phyloP scores from a whole-genome alignment of 2,888 invertebrate species.

The Oligia strigilis region DNA sequence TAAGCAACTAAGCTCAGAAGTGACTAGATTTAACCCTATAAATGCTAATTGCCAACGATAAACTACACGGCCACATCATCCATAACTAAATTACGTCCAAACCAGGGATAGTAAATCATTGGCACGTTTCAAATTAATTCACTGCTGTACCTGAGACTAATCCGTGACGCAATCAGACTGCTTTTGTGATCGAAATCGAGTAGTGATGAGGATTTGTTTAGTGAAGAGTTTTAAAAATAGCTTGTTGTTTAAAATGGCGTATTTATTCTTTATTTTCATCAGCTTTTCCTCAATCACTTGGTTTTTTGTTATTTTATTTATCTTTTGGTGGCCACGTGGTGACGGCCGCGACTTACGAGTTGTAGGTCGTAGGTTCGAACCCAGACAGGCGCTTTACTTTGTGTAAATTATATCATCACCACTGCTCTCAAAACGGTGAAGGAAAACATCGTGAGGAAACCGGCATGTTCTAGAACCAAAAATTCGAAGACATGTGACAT shows the following conservation, averaged over 20 bases:
- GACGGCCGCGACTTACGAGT: too few species aligned
- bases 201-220: constrained; percentile 46
- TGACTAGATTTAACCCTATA: constrained; percentile 67
- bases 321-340: too few species aligned
- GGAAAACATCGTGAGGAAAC: too few species aligned
- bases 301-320: background rate
- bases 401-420: too few species aligned
- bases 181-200: constrained; percentile 75
- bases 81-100: constrained; percentile 82
- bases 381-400: too few species aligned
- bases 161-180: constrained; percentile 78
- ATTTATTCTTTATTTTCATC: background rate
- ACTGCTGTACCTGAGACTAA: constrained; percentile 79
- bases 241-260: background rate
- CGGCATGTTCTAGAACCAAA: too few species aligned
- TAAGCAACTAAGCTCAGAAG: constrained; percentile 40
- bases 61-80: constrained; percentile 79
- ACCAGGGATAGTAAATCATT: constrained; percentile 84
- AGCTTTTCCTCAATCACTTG: background rate
- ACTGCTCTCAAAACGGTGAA: too few species aligned
- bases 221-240: constrained; percentile 8
- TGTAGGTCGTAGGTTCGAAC: too few species aligned
- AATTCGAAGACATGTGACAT: too few species aligned
- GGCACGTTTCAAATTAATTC: constrained; percentile 86
- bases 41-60: constrained; percentile 79